These are phyloP conservation scores for Gouania willdenowi DNA, from an alignment of 2,797 vertebrate species.

Conservation along the genomic window DNA sequence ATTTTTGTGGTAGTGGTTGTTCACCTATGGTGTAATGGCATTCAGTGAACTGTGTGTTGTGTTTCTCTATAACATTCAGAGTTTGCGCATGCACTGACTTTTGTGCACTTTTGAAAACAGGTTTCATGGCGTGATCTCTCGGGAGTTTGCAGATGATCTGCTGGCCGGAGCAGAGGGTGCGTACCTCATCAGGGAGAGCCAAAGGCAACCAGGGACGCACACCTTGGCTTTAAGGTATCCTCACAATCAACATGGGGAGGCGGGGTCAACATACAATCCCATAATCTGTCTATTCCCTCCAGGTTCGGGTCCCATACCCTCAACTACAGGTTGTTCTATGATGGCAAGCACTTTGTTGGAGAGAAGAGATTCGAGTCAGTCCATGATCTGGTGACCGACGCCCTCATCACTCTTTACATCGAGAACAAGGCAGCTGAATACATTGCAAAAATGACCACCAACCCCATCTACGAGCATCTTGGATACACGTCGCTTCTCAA, in stretches of 20 bases:
- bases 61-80: no score
- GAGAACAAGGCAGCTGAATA: conserved; percentile 98
- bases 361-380: conserved; percentile 98
- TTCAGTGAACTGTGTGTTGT: no score
- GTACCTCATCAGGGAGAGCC: conserved; percentile 97
- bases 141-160: conserved; percentile 90
- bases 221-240: conserved; percentile 91
- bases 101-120: conserved; percentile 56
- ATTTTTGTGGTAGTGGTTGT: no score
- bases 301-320: conserved; percentile 95
- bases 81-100: no score
- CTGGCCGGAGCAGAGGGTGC: conserved; percentile 86
- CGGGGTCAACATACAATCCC: no score
- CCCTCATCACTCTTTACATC: conserved; percentile 95
- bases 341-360: conserved; percentile 97
- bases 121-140: conserved; percentile 92
- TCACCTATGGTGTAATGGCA: no score
- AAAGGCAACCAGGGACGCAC: conserved; percentile 91
- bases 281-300: no score
- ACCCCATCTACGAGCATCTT: conserved; percentile 96
- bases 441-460: conserved; percentile 98
- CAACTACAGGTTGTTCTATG: conserved; percentile 97
- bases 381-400: conserved; percentile 95
- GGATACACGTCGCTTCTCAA: conserved; percentile 92
- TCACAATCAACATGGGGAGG: conserved; percentile 12